A percentile compares a stretch with the other conserved stretches of the same genome.
Evolutionary conservation across 1,140 invertebrate species (phyloP).

Genomic region (Theocolax elegans): DNA sequence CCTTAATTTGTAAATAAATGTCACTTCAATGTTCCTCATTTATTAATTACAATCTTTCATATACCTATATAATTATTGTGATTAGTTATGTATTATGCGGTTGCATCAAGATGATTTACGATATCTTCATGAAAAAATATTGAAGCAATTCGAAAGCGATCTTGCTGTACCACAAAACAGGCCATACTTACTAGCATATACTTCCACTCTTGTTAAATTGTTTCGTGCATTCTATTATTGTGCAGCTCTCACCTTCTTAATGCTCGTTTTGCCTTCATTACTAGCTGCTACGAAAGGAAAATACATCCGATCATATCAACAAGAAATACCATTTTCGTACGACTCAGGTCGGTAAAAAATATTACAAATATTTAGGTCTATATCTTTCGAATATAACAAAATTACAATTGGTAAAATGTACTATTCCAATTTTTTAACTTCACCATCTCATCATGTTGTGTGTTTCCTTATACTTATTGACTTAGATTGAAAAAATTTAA

Average conservation of each 20-base stretch:
- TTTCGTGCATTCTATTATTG: neutral
- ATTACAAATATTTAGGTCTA: too few relatives aligned
- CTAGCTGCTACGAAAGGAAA: neutral
- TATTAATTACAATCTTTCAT: too few relatives aligned
- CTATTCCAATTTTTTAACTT: too few relatives aligned
- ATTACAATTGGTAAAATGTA: too few relatives aligned
- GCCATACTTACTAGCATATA: neutral
- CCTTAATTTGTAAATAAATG: too few relatives aligned
- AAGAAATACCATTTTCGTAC: conserved; percentile 7
- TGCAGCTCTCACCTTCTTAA: neutral
- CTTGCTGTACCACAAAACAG: neutral
- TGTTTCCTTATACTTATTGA: too few relatives aligned
- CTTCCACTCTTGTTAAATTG: neutral
- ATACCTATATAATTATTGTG: too few relatives aligned
- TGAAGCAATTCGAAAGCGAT: neutral
- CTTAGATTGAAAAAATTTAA: too few relatives aligned
- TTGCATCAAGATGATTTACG: neutral
- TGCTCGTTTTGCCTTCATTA: neutral
- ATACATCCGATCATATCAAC: conserved; percentile 14
- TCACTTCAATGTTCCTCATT: too few relatives aligned
- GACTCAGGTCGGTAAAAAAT: too few relatives aligned
- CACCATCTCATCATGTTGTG: neutral
- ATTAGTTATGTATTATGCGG: neutral
- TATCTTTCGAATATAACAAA: too few relatives aligned
- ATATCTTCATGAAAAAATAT: conserved; percentile 1